Conservation (phyloP, 2,888 invertebrate genomes). For the Autographa gamma region DNA sequence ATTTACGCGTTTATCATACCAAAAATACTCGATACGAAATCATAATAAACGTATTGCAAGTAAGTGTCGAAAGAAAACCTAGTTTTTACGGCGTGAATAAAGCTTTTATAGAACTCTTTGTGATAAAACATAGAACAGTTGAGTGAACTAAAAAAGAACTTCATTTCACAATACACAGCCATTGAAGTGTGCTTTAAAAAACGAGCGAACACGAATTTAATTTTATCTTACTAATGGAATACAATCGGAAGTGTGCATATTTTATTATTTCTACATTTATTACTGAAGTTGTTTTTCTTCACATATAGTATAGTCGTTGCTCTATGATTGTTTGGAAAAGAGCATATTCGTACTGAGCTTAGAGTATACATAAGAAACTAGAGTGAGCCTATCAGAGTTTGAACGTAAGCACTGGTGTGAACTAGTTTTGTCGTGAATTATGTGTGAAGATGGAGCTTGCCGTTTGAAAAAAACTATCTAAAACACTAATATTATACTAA, state of each 20-base stretch:
- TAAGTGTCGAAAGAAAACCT: neutral
- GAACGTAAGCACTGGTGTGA: no score
- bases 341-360: no score
- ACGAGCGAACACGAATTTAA: neutral
- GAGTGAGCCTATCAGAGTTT: no score
- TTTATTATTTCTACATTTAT: neutral
- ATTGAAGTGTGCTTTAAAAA: neutral
- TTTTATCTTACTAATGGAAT: neutral
- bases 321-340: neutral
- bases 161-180: constrained; percentile 8
- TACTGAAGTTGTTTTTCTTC: neutral
- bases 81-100: constrained; percentile 24
- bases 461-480: no score
- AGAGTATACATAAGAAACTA: no score
- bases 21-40: constrained; percentile 15
- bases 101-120: constrained; percentile 12
- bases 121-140: constrained; percentile 1
- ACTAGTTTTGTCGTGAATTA: no score
- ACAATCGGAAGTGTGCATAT: constrained; percentile 1
- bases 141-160: constrained; percentile 17
- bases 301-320: neutral
- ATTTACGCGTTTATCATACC: constrained; percentile 25
- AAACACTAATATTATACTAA: no score
- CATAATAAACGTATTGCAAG: constrained; percentile 20
- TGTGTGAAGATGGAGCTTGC: no score